Evolutionary conservation across 1,140 invertebrate species (phyloP), one percentile per base, ranked within the genome.

Genomic region (Mamestra configurata): DNA sequence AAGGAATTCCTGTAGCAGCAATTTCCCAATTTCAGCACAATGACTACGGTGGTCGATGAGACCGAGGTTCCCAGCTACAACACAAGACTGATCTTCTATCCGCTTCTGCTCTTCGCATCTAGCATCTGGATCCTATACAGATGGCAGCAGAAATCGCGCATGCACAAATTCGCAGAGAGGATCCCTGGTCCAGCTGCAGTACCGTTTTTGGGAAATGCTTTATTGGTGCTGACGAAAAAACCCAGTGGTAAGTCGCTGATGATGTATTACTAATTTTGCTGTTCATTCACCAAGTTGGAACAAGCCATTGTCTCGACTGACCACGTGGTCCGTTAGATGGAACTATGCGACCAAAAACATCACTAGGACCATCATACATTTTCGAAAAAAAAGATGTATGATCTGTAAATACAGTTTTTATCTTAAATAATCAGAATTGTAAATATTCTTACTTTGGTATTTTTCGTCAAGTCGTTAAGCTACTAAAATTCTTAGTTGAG

Each of bases 171-270:
- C 84, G 95, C 95, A 1, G 94, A 95, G 70, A 95, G 94, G 80
- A 85, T 96, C n/a, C 96, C 96, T 0, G 94, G 94, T 49, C 96
- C 96, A 4, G 77, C 85, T 6, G 81, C 90, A 0, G 5, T 97
- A 10, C 96, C 97, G 0, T 85, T 97, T 24, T 82, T 97, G 53
- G 97, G 96, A 43, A 96, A 97, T 84, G 95, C 96, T 0, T 90
- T 96, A 7, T 8, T 96, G 27, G 94, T 90, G 0, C 11, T 96
- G 0, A 95, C 95, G 2, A 87, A 96, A 22, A 90, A 95, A 55
- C 96, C 97, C 24, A 91, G 95, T 27, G 89, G 95, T 96, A 86
- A 82, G 80, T 73, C 15, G 5, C 10, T n/a, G 6, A 15, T 31
- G 2, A 5, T 35, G 1, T n/a, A 15, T 0, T 55, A 11, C 10